Percentiles rank a stretch among this genome's conserved stretches.
Evolutionary conservation across 2,113 vertebrate species (phyloP).

Genomic region (Leucosticte australis): DNA sequence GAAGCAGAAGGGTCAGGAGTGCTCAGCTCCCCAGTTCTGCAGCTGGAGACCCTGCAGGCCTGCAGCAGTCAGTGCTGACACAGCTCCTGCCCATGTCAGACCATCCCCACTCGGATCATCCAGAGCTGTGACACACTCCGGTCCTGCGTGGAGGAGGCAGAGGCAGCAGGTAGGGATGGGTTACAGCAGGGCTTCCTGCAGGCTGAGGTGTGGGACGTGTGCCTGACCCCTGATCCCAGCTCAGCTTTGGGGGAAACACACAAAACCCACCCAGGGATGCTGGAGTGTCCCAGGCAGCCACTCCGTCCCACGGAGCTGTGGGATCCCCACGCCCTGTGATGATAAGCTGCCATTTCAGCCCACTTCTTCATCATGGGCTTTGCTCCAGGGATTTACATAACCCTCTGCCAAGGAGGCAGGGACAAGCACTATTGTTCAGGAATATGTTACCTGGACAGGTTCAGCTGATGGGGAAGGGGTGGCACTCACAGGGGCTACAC

Average conservation of each 20-base stretch:
- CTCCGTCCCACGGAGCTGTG: rapidly evolving
- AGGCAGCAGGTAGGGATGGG: neutral
- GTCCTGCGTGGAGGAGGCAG: neutral
- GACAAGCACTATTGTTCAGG: neutral
- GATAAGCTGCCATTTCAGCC: neutral
- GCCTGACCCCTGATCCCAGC: neutral
- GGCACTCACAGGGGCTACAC: neutral
- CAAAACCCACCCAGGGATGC: neutral
- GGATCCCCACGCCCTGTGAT: neutral
- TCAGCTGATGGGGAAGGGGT: neutral
- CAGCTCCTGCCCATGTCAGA: rapidly evolving
- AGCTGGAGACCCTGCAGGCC: rapidly evolving
- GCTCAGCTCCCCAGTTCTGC: neutral
- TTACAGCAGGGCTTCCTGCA: neutral
- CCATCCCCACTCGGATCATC: rapidly evolving
- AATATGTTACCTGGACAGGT: neutral
- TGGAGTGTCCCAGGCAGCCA: neutral
- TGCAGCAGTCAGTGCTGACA: rapidly evolving
- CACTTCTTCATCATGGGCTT: rapidly evolving
- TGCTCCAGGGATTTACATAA: neutral
- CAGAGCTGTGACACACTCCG: neutral
- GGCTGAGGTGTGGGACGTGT: neutral
- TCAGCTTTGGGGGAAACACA: neutral
- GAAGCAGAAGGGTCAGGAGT: neutral
- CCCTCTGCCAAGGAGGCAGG: neutral